Base-by-base conservation (phyloP, 2,113 vertebrate species). In the Colaptes auratus region DNA sequence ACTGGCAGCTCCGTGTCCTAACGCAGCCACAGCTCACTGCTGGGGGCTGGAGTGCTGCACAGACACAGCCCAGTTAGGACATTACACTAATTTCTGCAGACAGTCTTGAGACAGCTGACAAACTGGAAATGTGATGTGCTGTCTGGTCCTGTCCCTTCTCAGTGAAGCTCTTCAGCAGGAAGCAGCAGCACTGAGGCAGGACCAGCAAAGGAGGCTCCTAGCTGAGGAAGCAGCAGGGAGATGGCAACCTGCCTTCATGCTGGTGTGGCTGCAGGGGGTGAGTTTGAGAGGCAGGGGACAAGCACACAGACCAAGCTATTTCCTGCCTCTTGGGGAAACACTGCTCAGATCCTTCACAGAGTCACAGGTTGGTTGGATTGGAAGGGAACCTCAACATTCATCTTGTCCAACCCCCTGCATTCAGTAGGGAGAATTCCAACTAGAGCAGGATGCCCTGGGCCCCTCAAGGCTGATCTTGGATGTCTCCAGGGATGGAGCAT, bases 51-150 rank as follows among this genome's bases (percentile, higher is more conserved):
- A 92, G 85, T 82, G 59, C 46, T 46, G 73, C 42, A 46, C 50
- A 83, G 59, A 93, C 31, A 66, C 30, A 92, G 31, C 74, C 42
- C 86, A 94, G 60, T 96, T 95, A 90, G 48, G 70, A 87, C 83
- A 89, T 79, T 65, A 92, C 64, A 56, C 83, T 96, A 92, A 95
- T 96, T 93, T 94, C 70, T 89, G 52, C 82, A 90, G 76, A 75
- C 79, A 92, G 50, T 89, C 73, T 88, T 88, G 73, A 89, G 82
- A 95, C 72, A 80, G 58, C 42, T 92, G 77, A 90, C 75, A 93
- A 94, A 91, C 76, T 69, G 76, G 53, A 64, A 88, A 46, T 23
- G 63, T 83, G 88, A 82, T 71, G 36, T 50, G 71, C 48, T 95
- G 77, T 69, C 94, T 96, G 58, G 88, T 89, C 59, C 20, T 7